Conservation (phyloP, 1,140 invertebrate genomes). For the Drosophila burlai region DNA sequence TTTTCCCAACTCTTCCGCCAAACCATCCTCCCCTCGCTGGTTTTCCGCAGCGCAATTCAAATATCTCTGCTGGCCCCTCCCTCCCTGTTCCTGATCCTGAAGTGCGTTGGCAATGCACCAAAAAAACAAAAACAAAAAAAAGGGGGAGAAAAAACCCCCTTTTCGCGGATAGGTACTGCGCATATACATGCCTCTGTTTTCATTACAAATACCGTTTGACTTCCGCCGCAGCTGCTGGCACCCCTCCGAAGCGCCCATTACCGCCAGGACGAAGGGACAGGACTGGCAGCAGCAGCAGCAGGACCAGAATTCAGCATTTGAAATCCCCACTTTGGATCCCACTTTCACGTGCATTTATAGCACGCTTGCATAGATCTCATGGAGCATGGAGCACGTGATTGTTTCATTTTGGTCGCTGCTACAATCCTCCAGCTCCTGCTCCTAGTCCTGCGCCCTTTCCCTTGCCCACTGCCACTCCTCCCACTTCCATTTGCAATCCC, state of each 20-base stretch:
- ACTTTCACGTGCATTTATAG: conserved; percentile 79
- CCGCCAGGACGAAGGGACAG: background rate
- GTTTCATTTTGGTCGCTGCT: conserved; percentile 77
- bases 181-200: conserved; percentile 81
- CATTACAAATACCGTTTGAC: conserved; percentile 84
- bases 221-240: conserved; percentile 65
- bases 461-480: no score
- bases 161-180: conserved; percentile 18
- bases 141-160: background rate
- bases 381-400: conserved; percentile 81
- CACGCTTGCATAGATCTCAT: conserved; percentile 80
- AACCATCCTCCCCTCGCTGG: no score
- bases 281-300: background rate
- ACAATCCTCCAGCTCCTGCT: conserved; percentile 34
- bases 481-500: background rate
- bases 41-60: conserved; percentile 58
- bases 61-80: conserved; percentile 38
- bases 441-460: background rate
- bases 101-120: conserved; percentile 80
- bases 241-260: conserved; percentile 2
- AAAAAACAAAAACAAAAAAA: conserved; percentile 25
- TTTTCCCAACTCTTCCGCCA: conserved; percentile 19
- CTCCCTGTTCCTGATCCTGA: conserved; percentile 45
- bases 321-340: conserved; percentile 69
- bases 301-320: conserved; percentile 40